Percentiles rank a stretch among this genome's conserved stretches.
Evolutionary conservation across 2,888 invertebrate genomes (phyloP).

Genomic region (Papilio demoleus): DNA sequence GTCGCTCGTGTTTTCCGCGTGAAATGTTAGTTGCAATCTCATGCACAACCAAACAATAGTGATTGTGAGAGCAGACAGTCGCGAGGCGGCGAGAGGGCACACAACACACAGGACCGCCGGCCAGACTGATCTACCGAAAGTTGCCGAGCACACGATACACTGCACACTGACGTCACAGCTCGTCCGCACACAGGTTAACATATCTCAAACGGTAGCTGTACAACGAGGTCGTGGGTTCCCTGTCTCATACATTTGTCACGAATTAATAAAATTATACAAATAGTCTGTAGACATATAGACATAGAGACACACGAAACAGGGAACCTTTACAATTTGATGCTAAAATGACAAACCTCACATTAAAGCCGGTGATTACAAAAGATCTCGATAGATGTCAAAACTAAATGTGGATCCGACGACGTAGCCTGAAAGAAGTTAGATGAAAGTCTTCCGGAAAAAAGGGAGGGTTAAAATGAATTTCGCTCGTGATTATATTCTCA

Average conservation of each 20-base stretch:
- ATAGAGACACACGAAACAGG: constrained; percentile 11
- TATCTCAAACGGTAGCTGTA: constrained; percentile 41
- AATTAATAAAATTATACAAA: not conserved
- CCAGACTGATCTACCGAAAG: constrained; percentile 75
- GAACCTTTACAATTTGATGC: constrained; percentile 2
- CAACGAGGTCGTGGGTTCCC: constrained; percentile 21
- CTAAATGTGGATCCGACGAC: constrained; percentile 15
- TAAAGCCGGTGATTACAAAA: constrained; percentile 16
- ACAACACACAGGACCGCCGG: constrained; percentile 80
- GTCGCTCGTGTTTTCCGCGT: constrained; percentile 44
- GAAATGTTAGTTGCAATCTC: constrained; percentile 45
- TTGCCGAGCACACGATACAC: constrained; percentile 66
- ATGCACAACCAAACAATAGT: constrained; percentile 71
- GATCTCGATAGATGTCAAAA: constrained; percentile 10
- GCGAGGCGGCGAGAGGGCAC: constrained; percentile 68
- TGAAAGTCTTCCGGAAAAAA: constrained; percentile 24
- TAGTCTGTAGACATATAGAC: not conserved
- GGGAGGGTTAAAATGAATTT: not conserved
- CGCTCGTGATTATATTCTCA: not conserved
- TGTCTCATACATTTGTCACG: constrained; percentile 7
- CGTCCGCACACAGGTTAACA: constrained; percentile 48
- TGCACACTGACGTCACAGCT: constrained; percentile 66
- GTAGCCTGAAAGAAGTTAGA: constrained; percentile 16
- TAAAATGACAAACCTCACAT: constrained; percentile 17
- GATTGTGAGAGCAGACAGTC: constrained; percentile 63